Evolutionary conservation across 2,797 vertebrate genomes (phyloP).

Genomic region (Varecia variegata): DNA sequence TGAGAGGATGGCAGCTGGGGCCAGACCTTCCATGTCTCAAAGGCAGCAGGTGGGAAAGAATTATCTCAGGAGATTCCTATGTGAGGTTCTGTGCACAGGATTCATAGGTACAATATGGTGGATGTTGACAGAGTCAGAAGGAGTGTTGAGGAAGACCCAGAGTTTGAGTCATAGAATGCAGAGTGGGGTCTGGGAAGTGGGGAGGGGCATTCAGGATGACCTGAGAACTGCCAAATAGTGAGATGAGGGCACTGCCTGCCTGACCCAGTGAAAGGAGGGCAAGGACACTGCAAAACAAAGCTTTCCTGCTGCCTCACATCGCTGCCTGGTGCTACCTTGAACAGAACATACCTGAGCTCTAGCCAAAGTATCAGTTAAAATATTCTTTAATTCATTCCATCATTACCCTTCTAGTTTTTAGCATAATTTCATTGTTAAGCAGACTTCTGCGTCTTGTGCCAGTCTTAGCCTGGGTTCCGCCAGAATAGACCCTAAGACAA

Average conservation of each 20-base stretch:
- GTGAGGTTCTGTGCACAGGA: too few species aligned
- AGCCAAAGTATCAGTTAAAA: neutral
- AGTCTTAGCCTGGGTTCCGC: neutral
- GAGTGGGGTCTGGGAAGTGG: neutral
- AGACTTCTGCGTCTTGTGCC: neutral
- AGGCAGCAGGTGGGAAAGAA: neutral
- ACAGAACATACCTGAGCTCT: neutral
- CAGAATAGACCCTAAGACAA: neutral
- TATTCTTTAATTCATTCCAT: neutral
- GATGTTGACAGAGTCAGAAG: neutral
- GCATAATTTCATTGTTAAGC: neutral
- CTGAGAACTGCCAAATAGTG: neutral
- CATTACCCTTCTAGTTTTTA: neutral
- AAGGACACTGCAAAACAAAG: neutral
- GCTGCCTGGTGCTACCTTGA: neutral
- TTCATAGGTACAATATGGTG: neutral
- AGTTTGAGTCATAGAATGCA: neutral
- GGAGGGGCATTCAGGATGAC: too few species aligned
- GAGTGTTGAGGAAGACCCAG: neutral
- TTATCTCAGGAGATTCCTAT: neutral
- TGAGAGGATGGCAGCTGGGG: neutral
- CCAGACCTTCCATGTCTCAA: neutral
- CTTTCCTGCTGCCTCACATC: neutral
- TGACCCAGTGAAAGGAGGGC: neutral
- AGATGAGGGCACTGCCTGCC: neutral